Evolutionary conservation across 2,113 vertebrate genomes (phyloP), one percentile per base, ranked within the genome.

Genomic region (Ciconia maguari): DNA sequence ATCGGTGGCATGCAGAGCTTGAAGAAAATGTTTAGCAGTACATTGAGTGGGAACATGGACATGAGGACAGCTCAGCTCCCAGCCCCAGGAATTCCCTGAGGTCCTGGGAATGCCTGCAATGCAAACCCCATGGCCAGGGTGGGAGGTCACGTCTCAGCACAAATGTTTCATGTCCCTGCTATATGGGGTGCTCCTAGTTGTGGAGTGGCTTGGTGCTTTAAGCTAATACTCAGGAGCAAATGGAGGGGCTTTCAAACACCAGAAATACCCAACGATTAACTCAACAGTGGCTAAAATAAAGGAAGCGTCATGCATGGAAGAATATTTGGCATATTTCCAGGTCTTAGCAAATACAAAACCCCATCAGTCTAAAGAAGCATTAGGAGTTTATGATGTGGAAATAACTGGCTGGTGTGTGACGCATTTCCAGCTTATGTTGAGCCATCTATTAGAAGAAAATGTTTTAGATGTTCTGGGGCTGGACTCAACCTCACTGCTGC

Each of bases 351-450:
- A 96, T 58, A 92, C 83, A 93, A 96, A 98, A 81, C 64, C 69
- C 96, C 82, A 96, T 97, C 96, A 98, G 91, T 97, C 97, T 95
- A 96, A 97, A 97, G 96, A 96, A 97, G 94, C 97, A 97, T 98
- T 98, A 96, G 96, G 95, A 97, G 97, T 98, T 98, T 98, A 98
- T 98, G 98, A 96, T 97, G 97, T 98, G 97, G 97, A 98, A 98
- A 98, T 97, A 97, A 98, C 95, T 97, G 97, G 88, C 96, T 97
- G 95, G 93, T 95, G 89, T 7, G 32, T 97, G 97, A 98, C 29
- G 82, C 96, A 97, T 96, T 97, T 95, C 89, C 68, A 97, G 74
- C 89, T 97, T 95, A 96, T 48, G 83, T 89, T 65, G 94, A 97
- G 88, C 75, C 49, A 75, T 97, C 94, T 96, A 96, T 98, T 94